Evolutionary conservation across 2,888 invertebrate species (phyloP), one percentile per base, ranked within the genome.

Genomic region (Caradrina kadenii): DNA sequence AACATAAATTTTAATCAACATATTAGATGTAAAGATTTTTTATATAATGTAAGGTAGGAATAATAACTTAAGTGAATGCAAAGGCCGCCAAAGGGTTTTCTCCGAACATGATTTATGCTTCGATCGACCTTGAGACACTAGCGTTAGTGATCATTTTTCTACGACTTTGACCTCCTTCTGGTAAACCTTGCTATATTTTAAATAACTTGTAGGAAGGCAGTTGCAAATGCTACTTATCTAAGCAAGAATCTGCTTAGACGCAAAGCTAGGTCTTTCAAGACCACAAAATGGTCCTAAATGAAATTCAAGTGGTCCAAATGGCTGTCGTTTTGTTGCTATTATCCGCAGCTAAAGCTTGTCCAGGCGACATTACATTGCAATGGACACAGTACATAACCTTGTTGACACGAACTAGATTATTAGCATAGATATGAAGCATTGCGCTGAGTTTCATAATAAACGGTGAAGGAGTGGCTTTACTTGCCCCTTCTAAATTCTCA

Each of bases 401-500:
- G 81, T 75, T 83, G 78, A 83, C 72, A 83, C 64, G 63, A 59
- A 66, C 48, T 26, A 70, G 76, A 76, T 81, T 26, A 83, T 80
- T 83, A 75, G 67, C 75, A 83, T 77, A 83, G 75, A 79, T 82
- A 82, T 63, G 70, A 79, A 73, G 19, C 59, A 76, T 68, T 73
- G 68, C 64, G 49, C 56, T n/a, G 55, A 31, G 50, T 61, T 78
- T 69, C 69, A 73, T 81, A 64, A 77, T 67, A 77, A 76, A 68
- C 56, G 50, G 53, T 17, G 19, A 63, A 78, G 82, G 79, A 67
- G 79, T 76, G 81, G 77, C 58, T 60, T 67, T 64, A 15, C 19
- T 22, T 26, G 59, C 15, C 80, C 82, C 65, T 80, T 81, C 82
- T 78, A 80, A 80, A 78, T 70, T 73, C 74, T 54, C 21, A 1